Conservation (phyloP, 2,113 vertebrate species). For the Petroica traversi region DNA sequence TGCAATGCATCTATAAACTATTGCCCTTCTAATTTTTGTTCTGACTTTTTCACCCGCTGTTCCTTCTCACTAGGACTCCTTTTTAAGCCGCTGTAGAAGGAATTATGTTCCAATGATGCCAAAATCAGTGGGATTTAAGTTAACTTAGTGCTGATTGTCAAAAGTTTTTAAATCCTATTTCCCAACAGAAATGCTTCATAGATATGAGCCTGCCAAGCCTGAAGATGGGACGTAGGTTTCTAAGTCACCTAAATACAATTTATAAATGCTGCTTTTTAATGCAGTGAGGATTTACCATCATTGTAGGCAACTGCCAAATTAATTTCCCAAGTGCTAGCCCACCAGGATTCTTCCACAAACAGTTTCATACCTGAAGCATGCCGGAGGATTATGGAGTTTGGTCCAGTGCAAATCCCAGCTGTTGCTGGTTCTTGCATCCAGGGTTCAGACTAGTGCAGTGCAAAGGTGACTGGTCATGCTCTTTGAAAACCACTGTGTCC, state of each 20-base stretch:
- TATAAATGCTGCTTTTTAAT: background rate
- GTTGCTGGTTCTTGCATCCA: background rate
- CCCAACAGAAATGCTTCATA: background rate
- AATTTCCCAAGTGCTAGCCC: background rate
- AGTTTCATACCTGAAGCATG: background rate
- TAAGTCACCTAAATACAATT: background rate
- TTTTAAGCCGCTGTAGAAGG: background rate
- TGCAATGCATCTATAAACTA: background rate
- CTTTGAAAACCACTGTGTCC: background rate
- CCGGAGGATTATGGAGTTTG: background rate
- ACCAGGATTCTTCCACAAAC: background rate
- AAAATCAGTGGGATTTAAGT: background rate
- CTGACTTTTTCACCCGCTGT: background rate
- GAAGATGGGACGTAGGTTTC: background rate
- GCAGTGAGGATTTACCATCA: background rate
- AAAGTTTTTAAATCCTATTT: background rate
- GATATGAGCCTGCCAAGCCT: background rate
- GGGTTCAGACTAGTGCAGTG: background rate
- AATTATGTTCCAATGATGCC: background rate
- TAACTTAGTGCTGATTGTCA: background rate
- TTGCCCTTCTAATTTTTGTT: background rate
- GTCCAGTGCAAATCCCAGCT: background rate
- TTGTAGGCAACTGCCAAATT: background rate
- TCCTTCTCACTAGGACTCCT: background rate
- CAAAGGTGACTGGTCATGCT: background rate